phyloP scores from a whole-genome alignment of 2,113 vertebrate species.

The Hiodon tergisus region DNA sequence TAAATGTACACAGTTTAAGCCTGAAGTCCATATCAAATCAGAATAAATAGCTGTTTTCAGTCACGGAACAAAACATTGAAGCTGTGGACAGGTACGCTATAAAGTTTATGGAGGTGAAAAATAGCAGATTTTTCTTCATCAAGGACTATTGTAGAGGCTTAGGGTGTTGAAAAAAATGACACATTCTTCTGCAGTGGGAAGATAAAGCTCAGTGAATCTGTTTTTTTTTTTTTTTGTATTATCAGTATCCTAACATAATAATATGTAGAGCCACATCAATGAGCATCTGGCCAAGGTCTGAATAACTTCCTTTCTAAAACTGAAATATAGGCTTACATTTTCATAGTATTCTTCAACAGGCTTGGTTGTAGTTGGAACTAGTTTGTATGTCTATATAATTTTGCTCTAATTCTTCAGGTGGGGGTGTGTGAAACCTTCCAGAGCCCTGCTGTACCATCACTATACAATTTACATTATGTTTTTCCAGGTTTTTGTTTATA shows the following conservation, averaged over 20 bases:
- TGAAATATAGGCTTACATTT: slow-evolving; percentile 3
- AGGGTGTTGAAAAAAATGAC: slow-evolving; percentile 1
- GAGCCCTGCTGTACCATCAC: too few species aligned
- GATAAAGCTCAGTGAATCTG: slow-evolving; percentile 5
- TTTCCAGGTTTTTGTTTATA: too few species aligned
- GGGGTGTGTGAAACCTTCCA: too few species aligned
- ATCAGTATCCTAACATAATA: slow-evolving; percentile 15
- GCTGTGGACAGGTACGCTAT: not conserved
- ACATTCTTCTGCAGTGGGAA: slow-evolving; percentile 15
- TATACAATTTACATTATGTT: too few species aligned
- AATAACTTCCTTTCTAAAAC: not conserved
- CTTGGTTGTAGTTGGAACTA: not conserved
- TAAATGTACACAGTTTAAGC: too few species aligned
- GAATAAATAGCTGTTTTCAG: not conserved
- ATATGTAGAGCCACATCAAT: not conserved
- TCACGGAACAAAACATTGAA: slow-evolving; percentile 7
- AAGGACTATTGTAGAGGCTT: not conserved
- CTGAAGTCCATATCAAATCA: not conserved
- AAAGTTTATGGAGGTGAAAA: not conserved
- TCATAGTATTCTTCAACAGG: not conserved
- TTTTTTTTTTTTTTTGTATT: not conserved
- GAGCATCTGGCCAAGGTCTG: slow-evolving; percentile 6
- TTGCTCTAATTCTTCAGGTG: too few species aligned
- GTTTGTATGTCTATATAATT: too few species aligned
- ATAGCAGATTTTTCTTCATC: not conserved